Conservation (phyloP, 2,888 invertebrate genomes). For the Teleogryllus oceanicus region DNA sequence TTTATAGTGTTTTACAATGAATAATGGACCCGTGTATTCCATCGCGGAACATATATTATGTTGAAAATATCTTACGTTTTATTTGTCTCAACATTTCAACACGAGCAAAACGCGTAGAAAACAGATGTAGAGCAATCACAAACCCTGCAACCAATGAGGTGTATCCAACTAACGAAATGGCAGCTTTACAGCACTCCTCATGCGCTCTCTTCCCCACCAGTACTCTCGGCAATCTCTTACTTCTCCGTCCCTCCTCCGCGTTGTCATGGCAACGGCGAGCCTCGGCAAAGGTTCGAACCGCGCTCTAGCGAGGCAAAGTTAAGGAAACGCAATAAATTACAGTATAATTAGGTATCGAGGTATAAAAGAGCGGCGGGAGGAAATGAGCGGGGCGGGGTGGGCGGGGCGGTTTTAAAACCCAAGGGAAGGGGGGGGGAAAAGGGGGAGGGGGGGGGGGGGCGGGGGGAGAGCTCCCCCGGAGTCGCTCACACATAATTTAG, state of each 20-base stretch:
- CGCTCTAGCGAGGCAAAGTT: neutral
- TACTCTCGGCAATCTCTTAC: too few relatives aligned
- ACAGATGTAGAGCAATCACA: too few relatives aligned
- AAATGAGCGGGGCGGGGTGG: neutral
- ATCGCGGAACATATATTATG: too few relatives aligned
- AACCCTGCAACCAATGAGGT: too few relatives aligned
- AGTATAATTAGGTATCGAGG: constrained; percentile 2
- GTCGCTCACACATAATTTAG: constrained; percentile 34
- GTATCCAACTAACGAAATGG: too few relatives aligned
- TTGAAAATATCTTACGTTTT: too few relatives aligned
- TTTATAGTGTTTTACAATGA: too few relatives aligned
- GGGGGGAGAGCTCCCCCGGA: neutral
- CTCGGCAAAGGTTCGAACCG: neutral
- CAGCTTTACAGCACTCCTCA: too few relatives aligned
- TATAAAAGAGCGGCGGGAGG: neutral
- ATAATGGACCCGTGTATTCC: too few relatives aligned
- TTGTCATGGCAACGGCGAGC: neutral
- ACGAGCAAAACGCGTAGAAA: too few relatives aligned
- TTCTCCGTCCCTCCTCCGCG: neutral
- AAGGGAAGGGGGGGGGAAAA: neutral
- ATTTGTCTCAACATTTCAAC: too few relatives aligned
- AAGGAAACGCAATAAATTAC: constrained; percentile 18
- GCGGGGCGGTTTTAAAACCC: neutral
- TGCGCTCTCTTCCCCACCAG: too few relatives aligned
- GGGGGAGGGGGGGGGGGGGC: neutral